Base-by-base conservation (phyloP, 2,888 invertebrate genomes). In the Ophonus ardosiacus region DNA sequence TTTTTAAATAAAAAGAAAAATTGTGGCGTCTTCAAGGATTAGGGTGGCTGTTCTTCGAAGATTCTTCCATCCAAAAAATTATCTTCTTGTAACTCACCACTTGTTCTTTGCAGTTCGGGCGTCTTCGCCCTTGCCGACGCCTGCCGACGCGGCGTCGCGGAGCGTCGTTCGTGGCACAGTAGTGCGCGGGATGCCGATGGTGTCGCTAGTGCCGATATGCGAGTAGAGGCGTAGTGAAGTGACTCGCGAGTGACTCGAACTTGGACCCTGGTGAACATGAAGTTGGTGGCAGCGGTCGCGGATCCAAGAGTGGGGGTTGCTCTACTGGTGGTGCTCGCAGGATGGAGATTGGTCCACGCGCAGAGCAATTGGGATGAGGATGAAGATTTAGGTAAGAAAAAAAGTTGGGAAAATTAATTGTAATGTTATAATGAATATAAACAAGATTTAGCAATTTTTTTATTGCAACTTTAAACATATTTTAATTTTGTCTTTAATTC, bases 81-180 rank as follows among this genome's bases (percentile, higher is more conserved):
- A 3, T 31, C 31, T 31, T 31, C 31, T 31, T 31, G 31, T 31
- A 31, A 31, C 31, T 31, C 31, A 31, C 31, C 31, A 31, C 31
- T 31, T 31, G 31, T 31, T 21, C 31, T 31, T 31, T 31, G 5
- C 31, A 31, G 31, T 31, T 51, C 43, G 43, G 43, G 43, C 43
- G 13, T 13, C 10, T 51, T 51, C 43, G 43, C 13, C 10, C 10
- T 87, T 82, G 59, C 59, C 63, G 84, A 78, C 57, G 84, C 86
- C 86, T 86, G 86, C 87, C 86, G 87, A 87, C 89, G 89, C 90
- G 89, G 88, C 88, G 88, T 88, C 87, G 88, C 88, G 89, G 89
- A 89, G 89, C 87, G 90, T 89, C 71, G 43, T 40, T 40, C 71
- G 89, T 90, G 90, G 90, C 90, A 90, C 90, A 91, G 91, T 91